These are phyloP conservation scores for Metacarcinus magister DNA, from an alignment of 2,888 invertebrate species.

Conservation along the genomic window DNA sequence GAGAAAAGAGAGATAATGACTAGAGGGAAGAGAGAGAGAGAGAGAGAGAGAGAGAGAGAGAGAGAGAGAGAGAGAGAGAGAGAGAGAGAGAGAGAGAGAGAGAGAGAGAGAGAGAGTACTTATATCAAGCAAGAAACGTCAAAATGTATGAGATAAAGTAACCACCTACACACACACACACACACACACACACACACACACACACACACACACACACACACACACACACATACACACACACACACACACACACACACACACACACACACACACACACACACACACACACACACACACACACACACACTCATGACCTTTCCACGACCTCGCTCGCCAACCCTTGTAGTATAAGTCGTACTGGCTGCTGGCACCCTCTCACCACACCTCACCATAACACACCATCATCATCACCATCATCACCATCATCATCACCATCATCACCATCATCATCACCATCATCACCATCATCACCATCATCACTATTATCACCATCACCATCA, in stretches of 20 bases:
- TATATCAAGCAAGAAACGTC: neutral
- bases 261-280: slow-evolving; percentile 15
- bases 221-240: slow-evolving; percentile 50
- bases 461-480: neutral
- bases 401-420: neutral
- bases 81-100: slow-evolving; percentile 28
- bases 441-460: slow-evolving; percentile 12
- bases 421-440: neutral
- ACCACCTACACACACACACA: slow-evolving; percentile 57
- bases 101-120: neutral
- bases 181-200: slow-evolving; percentile 48
- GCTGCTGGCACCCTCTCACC: neutral
- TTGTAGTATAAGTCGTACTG: neutral
- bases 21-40: neutral
- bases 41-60: slow-evolving; percentile 35
- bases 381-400: neutral
- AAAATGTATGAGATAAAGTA: neutral
- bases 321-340: neutral
- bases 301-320: neutral
- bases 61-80: slow-evolving; percentile 37
- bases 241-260: slow-evolving; percentile 37
- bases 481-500: neutral
- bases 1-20: neutral
- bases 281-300: neutral
- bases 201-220: slow-evolving; percentile 55